Conservation (phyloP, 2,113 vertebrate genomes). For the Pomatorhinus ruficollis region DNA sequence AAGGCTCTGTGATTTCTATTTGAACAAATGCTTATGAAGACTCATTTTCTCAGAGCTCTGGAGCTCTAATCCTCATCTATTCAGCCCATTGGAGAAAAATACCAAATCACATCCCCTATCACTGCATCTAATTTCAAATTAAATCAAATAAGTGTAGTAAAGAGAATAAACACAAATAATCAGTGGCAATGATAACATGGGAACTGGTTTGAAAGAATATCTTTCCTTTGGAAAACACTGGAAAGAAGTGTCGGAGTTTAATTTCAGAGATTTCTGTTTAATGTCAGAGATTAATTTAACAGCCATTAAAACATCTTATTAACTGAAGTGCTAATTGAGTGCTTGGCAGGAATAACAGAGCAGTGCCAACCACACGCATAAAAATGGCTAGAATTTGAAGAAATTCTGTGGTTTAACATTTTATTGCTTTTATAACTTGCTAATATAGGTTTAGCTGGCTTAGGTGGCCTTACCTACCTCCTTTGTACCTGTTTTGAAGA, state of each 20-base stretch:
- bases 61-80: conserved; percentile 32
- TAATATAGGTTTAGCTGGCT: not conserved
- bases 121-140: conserved; percentile 10
- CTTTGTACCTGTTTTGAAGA: not conserved
- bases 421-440: not conserved
- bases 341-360: conserved; percentile 48
- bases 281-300: conserved; percentile 58
- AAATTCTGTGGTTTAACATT: not conserved
- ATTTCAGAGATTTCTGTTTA: conserved; percentile 21
- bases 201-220: conserved; percentile 1
- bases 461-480: not conserved
- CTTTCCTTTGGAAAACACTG: conserved; percentile 10
- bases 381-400: not conserved
- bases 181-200: not conserved
- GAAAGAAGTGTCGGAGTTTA: conserved; percentile 40
- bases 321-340: conserved; percentile 65
- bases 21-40: conserved; percentile 33
- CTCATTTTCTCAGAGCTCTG: conserved; percentile 24
- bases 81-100: conserved; percentile 24
- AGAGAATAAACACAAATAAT: conserved; percentile 43
- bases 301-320: conserved; percentile 61
- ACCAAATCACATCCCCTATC: conserved; percentile 24
- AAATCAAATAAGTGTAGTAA: conserved; percentile 2
- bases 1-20: conserved; percentile 36
- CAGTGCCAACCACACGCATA: not conserved